Conservation (phyloP, 1,140 invertebrate genomes). For the Aphelinus certus region DNA sequence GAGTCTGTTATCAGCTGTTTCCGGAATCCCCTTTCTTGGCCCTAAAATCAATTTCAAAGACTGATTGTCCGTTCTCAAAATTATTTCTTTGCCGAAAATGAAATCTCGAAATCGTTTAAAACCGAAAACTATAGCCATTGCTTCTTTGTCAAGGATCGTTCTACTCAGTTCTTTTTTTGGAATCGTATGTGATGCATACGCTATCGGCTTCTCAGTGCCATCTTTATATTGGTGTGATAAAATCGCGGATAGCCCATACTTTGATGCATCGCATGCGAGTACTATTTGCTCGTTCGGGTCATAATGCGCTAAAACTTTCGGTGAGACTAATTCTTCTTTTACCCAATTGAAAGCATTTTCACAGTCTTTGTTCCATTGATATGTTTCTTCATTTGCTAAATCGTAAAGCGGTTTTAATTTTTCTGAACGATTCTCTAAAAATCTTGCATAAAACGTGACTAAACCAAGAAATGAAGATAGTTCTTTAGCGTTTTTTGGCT, state of each 20-base stretch:
- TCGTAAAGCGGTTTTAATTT: conserved; percentile 34
- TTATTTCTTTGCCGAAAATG: conserved; percentile 16
- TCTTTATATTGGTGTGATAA: conserved; percentile 23
- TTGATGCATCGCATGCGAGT: conserved; percentile 41
- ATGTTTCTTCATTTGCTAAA: neutral
- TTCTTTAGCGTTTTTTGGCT: conserved; percentile 33
- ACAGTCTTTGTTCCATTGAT: conserved; percentile 28
- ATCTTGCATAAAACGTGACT: conserved; percentile 45
- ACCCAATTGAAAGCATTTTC: conserved; percentile 31
- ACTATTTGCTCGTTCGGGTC: conserved; percentile 41
- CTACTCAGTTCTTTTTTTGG: conserved; percentile 14
- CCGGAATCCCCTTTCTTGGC: neutral
- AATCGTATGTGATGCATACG: conserved; percentile 16
- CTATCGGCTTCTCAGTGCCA: conserved; percentile 17
- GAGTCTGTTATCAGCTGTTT: neutral
- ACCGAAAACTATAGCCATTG: conserved; percentile 6
- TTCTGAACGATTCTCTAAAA: conserved; percentile 36
- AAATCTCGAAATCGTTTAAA: conserved; percentile 8
- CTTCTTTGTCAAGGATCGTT: conserved; percentile 19
- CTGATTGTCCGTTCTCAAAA: conserved; percentile 1
- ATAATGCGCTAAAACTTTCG: conserved; percentile 44
- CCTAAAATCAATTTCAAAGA: conserved; percentile 11
- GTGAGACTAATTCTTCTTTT: conserved; percentile 42
- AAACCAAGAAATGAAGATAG: conserved; percentile 47
- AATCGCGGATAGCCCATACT: conserved; percentile 24